Base-by-base conservation (phyloP, 1,140 invertebrate genomes). In the Venturia canescens region DNA sequence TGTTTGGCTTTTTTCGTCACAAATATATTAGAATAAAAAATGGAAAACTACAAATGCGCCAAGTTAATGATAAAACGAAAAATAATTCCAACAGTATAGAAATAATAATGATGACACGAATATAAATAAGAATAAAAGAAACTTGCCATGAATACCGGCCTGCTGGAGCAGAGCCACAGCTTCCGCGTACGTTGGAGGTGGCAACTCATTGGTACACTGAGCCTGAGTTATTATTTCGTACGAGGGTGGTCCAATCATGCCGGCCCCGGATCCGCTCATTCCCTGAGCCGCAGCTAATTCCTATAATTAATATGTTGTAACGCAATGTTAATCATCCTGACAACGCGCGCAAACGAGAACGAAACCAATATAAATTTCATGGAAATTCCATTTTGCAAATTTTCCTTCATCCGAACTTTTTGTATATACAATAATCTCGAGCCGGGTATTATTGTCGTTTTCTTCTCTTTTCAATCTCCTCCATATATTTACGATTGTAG, bases 141-240 rank as follows among this genome's bases (percentile, higher is more conserved):
- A 48, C 74, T 78, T 81, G 85, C 87, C 87, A 78, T 88, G 83
- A 78, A 86, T 83, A 78, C 82, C 85, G 57, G 80, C 69, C 67
- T 88, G 87, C 60, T 86, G 84, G 16, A 89, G 81, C 23, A 89
- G 81, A 21, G 86, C 85, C 26, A 89, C 82, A 26, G 88, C 88
- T 84, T 89, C 88, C 16, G 86, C 86, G 67, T 89, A 89, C 6
- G 86, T 83, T 23, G 88, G 88, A 21, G 88, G 88, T 15, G 88
- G 87, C 48, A 88, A 66, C 72, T 89, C 88, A 66, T 85, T 88
- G 11, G 84, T 83, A 50, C 78, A 86, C 85, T 89, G 85, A 81
- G 81, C 82, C 63, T 86, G 86, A 9, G 83, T 81, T 21, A 89
- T 87, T 44, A 84, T 84, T 67, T 89, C 87, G 78, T 89, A 89